These are phyloP conservation scores for Myripristis murdjan DNA, from an alignment of 2,797 vertebrate genomes.

Conservation along the genomic window DNA sequence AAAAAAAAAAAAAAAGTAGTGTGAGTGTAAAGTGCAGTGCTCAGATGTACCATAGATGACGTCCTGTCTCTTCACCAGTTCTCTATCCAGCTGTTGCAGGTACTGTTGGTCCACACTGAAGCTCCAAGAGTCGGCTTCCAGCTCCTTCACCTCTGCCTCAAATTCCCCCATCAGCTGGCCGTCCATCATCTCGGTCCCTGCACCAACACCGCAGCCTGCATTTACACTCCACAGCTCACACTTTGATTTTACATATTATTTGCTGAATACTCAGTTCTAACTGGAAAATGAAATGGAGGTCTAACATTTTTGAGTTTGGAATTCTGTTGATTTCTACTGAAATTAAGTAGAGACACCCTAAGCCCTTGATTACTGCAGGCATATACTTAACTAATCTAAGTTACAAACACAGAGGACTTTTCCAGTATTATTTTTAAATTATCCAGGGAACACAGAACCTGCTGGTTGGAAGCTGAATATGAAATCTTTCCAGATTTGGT, in stretches of 20 bases:
- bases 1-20: not conserved
- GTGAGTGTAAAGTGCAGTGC: not conserved
- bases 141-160: constrained; percentile 91
- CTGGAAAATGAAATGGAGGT: too few relatives aligned
- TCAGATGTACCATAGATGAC: constrained; percentile 92
- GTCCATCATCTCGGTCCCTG: constrained; percentile 97
- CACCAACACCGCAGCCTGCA: constrained; percentile 34
- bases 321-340: too few relatives aligned
- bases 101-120: constrained; percentile 91
- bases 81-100: constrained; percentile 91
- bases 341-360: too few relatives aligned
- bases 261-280: too few relatives aligned
- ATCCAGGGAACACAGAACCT: too few relatives aligned
- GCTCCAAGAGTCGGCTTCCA: constrained; percentile 98
- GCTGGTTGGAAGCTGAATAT: too few relatives aligned
- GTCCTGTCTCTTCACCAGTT: constrained; percentile 94
- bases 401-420: too few relatives aligned
- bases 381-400: too few relatives aligned
- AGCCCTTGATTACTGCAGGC: too few relatives aligned
- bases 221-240: not conserved
- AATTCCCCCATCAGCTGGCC: constrained; percentile 97
- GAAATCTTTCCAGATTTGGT: too few relatives aligned
- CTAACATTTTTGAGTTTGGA: too few relatives aligned
- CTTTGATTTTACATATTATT: not conserved
- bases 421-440: too few relatives aligned